Base-by-base conservation (phyloP, 2,888 invertebrate genomes). In the Coenonympha glycerion region DNA sequence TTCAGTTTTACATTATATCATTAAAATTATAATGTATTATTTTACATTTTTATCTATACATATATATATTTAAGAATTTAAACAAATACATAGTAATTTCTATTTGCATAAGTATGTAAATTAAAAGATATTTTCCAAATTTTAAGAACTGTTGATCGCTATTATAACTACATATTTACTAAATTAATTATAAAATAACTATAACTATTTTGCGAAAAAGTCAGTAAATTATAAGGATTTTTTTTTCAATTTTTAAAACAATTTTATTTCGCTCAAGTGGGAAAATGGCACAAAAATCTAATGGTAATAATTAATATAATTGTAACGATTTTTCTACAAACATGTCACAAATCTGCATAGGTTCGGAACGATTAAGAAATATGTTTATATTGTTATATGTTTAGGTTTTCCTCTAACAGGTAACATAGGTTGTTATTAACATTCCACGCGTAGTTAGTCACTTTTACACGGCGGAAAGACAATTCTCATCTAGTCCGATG, bases 371-470 rank as follows among this genome's bases (percentile, higher is more conserved):
- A 13, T 30, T 30, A 5, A 13, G 13, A 3, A 4, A 13, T 5
- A 5, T 30, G 6, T 6, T 6, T 5, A 30, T 13, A 13, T 11
- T 30, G 2, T 31, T 33, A 9, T 16, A 24, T 30, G 15, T n/a
- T 33, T 37, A 18, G 31, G 18, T 28, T 34, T 15, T 30, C 11
- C 31, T 44, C 44, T 44, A 44, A 44, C 31, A 6, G 42, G 30
- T 69, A 67, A 65, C 61, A 65, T 78, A 79, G 78, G 74, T 77
- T 78, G 77, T 81, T 77, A 60, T 67, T 73, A 73, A 81, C 80
- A 82, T 82, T 82, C 81, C 81, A 81, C 41, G 55, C 53, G 60
- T 61, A 52, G 53, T 58, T 31, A 34, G 53, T 58, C 26, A 34
- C 37, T 51, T 26, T 39, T 34, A 54, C 52, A 50, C 54, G 15